A percentile compares a stretch with the other conserved stretches of the same genome.
Evolutionary conservation across 1,140 invertebrate species (phyloP).

Genomic region (Pseudobourletiella spinata): DNA sequence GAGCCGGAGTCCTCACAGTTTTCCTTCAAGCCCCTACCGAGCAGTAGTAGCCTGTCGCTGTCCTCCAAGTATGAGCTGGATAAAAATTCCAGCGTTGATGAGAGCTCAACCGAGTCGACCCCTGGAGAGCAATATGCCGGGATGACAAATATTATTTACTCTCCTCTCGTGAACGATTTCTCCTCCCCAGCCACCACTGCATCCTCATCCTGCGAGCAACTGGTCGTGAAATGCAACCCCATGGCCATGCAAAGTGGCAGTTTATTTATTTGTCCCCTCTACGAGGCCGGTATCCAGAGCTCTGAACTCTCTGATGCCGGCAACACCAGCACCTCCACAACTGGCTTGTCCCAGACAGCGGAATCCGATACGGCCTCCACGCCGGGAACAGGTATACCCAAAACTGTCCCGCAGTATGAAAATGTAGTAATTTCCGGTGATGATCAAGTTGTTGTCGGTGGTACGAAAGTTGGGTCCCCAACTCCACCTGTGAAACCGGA

Average conservation of each 20-base stretch:
- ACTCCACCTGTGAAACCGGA: neutral
- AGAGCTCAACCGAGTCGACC: constrained; percentile 30
- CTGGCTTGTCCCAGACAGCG: neutral
- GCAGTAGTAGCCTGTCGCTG: neutral
- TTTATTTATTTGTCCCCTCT: constrained; percentile 29
- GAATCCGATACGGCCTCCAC: neutral
- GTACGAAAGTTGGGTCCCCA: neutral
- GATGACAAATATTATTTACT: constrained; percentile 34
- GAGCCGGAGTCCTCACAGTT: neutral
- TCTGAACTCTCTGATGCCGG: neutral
- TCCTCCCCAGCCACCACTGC: constrained; percentile 10
- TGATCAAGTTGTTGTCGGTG: neutral
- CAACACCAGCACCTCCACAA: neutral
- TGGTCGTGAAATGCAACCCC: neutral
- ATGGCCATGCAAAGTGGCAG: constrained; percentile 4
- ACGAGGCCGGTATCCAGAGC: constrained; percentile 23
- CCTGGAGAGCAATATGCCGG: constrained; percentile 18
- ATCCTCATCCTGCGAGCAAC: constrained; percentile 7
- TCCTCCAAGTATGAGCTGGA: constrained; percentile 30
- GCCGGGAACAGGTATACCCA: neutral
- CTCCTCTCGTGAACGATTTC: constrained; percentile 32
- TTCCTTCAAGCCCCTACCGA: neutral
- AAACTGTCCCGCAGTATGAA: constrained; percentile 2
- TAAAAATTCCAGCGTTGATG: constrained; percentile 33
- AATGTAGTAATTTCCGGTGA: neutral